Evolutionary conservation across 1,140 invertebrate genomes (phyloP), one percentile per base, ranked within the genome.

Genomic region (Heliconius melpomene): DNA sequence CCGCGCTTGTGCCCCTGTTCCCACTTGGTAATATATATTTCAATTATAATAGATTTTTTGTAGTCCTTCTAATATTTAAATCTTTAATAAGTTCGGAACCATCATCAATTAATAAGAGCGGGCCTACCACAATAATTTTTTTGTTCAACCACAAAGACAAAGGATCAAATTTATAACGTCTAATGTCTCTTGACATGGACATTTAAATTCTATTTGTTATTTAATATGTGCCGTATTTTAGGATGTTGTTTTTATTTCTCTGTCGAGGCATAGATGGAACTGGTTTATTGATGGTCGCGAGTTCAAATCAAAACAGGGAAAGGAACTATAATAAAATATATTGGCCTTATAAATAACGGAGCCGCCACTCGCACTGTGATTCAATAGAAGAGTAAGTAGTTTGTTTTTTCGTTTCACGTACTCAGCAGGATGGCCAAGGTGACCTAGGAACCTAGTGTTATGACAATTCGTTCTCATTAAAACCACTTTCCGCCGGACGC

Each of bases 141-240:
- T 66, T 66, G 26, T 66, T 29, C 13, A 29, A 66, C 60, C 26
- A 29, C 26, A 70, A 77, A 76, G 54, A 52, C 54, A 50, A 72
- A 72, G 66, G 38, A 29, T 32, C 23, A 71, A 72, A 72, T 77
- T 72, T 52, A 72, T 72, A 50, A 77, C 46, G 40, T 52, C 70
- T 71, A 77, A 72, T 52, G 66, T 29, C 38, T 52, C 46, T 72
- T 70, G 66, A 70, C 18, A 71, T 46, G 75, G 57, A 70, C 66
- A 71, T 77, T 77, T 71, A 46, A 60, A 66, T 66, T 66, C 60
- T 66, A 66, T 66, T 66, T 66, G 60, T 66, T 66, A 66, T 29
- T 66, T 66, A 66, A 66, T 66, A 66, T 29, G 60, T 29, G 60
- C 60, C 13, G 60, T 66, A 66, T 66, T 66, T 66, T 29, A 29